A percentile compares a stretch with the other conserved stretches of the same genome.
phyloP scores from a whole-genome alignment of 2,113 vertebrate genomes.

The Sitta europaea region DNA sequence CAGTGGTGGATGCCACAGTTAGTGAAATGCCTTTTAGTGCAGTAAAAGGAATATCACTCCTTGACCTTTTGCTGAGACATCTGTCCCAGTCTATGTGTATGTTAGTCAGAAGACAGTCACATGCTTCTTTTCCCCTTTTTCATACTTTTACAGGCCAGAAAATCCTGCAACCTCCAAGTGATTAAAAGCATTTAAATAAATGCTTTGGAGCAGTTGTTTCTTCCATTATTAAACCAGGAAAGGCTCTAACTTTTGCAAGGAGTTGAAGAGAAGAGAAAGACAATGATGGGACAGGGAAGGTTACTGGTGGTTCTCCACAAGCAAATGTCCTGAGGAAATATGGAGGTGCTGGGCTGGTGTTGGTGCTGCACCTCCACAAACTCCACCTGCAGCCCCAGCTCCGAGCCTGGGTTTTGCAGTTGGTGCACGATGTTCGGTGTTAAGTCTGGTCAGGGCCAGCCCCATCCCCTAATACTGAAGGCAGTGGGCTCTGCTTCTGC shows the following conservation, averaged over 20 bases:
- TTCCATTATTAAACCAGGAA: background rate
- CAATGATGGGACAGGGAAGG: background rate
- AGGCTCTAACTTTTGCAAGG: background rate
- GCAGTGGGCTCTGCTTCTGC: background rate
- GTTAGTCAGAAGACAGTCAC: background rate
- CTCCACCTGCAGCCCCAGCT: background rate
- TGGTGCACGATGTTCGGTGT: background rate
- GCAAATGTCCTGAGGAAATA: background rate
- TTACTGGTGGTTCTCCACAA: background rate
- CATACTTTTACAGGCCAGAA: background rate
- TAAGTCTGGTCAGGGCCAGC: background rate
- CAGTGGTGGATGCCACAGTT: background rate
- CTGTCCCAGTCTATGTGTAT: background rate
- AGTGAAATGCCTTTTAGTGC: background rate
- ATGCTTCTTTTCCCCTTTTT: background rate
- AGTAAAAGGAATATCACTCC: background rate
- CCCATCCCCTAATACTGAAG: background rate
- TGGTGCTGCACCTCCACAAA: fast-evolving
- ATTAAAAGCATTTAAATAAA: background rate
- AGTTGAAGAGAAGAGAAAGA: background rate
- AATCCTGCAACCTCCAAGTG: background rate
- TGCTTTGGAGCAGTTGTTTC: background rate
- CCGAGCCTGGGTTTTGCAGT: background rate
- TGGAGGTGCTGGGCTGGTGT: background rate
- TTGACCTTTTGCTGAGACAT: constrained; percentile 19